Evolutionary conservation across 2,113 vertebrate species (phyloP).

Genomic region (Marmota flaviventris): DNA sequence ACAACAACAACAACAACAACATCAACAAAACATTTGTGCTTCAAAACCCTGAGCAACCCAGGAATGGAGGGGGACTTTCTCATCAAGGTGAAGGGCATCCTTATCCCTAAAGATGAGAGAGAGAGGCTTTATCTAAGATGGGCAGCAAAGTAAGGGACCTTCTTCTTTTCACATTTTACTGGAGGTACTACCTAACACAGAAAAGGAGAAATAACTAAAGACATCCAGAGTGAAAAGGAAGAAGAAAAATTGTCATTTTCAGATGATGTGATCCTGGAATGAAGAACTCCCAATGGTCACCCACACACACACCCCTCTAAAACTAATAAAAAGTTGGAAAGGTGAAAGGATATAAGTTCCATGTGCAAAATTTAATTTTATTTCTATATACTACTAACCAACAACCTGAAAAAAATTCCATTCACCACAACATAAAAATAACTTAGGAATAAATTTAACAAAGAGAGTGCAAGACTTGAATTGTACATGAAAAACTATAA

Average conservation of each 20-base stretch:
- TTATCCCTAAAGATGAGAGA: neutral
- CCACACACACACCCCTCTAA: neutral
- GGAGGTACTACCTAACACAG: neutral
- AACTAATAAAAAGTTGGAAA: neutral
- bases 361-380: neutral
- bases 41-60: neutral
- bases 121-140: neutral
- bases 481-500: neutral
- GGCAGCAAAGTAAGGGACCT: neutral
- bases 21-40: too few species aligned
- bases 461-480: neutral
- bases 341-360: neutral
- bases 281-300: neutral
- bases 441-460: neutral
- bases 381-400: neutral
- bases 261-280: neutral
- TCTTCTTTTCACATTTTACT: neutral
- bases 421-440: neutral
- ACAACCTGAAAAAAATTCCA: slow-evolving; percentile 1
- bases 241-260: neutral
- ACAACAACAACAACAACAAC: too few species aligned
- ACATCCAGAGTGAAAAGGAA: neutral
- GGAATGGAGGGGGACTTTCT: neutral
- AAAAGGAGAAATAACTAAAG: neutral
- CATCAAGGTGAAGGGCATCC: neutral